Evolutionary conservation across 2,113 vertebrate genomes (phyloP), one percentile per base, ranked within the genome.

Genomic region (Cryptotis parvus): DNA sequence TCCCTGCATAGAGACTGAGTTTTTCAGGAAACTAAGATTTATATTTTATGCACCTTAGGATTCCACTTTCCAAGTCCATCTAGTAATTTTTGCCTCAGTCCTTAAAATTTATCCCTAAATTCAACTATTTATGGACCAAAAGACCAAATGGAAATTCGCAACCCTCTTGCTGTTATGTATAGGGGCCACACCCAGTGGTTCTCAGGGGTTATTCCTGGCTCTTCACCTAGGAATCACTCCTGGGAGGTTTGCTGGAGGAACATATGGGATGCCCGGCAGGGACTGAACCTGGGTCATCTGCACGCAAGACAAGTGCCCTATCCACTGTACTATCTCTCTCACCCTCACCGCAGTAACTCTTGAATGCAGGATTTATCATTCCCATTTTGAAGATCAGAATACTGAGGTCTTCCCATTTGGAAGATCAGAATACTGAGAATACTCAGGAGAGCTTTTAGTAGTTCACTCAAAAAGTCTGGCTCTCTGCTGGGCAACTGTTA

Each of bases 321-420:
- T 24, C 55, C 15, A 24, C 16, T 58, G 16, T 58, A 24, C 22
- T 24, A 58, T 24, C 55, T 58, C 55, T 58, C 22, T 16, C 4
- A 5, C 55, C 6, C 41, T 5, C n/a, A n/a, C 16, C 39, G 73
- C 20, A n/a, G 9, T 7, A 31, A 90, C 26, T 24, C 20, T 52
- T 55, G 52, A 65, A 86, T 70, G 55, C 27, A 35, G n/a, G 16
- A 39, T 65, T 69, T 41, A 24, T 3, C 49, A 10, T 39, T 41
- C 10, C 72, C 35, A 89, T 41, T 84, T 89, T 70, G 41, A 69
- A 49, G 49, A 73, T 29, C 79, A 80, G 35, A 16, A 43, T 37
- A 73, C 26, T 26, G 39, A 75, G 24, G 39, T 7, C n/a, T 41
- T 0, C 0, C 15, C 5, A 4, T 24, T 33, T n/a, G n/a, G 41